A percentile compares a stretch with the other conserved stretches of the same genome.
These are phyloP conservation scores for Lysiphlebus fabarum DNA, from an alignment of 1,140 invertebrate species.

Conservation along the genomic window DNA sequence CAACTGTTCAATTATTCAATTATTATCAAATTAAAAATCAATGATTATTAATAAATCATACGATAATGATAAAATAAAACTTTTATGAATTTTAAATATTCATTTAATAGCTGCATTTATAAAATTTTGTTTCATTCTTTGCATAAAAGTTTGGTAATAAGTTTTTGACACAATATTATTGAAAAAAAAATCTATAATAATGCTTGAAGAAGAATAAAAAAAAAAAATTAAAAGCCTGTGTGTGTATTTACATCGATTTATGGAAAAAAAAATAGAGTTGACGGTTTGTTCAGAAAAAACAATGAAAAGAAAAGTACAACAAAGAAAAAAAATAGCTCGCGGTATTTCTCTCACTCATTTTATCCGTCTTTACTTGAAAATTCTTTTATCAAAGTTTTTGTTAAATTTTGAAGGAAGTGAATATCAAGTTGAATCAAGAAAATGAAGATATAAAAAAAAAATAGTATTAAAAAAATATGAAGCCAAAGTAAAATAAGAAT, in stretches of 20 bases:
- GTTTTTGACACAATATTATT: too few species aligned
- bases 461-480: background rate
- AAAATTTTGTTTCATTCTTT: too few species aligned
- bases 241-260: conserved; percentile 22
- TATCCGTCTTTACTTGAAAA: background rate
- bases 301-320: conserved; percentile 12
- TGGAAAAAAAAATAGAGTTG: conserved; percentile 12
- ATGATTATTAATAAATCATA: too few species aligned
- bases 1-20: too few species aligned
- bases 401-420: background rate
- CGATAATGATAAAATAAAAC: too few species aligned
- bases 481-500: background rate
- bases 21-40: too few species aligned
- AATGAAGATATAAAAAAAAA: background rate
- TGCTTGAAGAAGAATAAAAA: background rate
- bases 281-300: conserved; percentile 5
- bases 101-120: too few species aligned
- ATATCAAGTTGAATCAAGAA: background rate
- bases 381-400: too few species aligned
- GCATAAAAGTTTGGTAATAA: too few species aligned
- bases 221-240: conserved; percentile 19
- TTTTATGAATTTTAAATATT: too few species aligned
- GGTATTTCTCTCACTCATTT: conserved; percentile 3
- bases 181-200: too few species aligned
- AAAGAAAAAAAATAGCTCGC: background rate